phyloP scores from a whole-genome alignment of 2,888 invertebrate species.

The Epicampocera succincta region DNA sequence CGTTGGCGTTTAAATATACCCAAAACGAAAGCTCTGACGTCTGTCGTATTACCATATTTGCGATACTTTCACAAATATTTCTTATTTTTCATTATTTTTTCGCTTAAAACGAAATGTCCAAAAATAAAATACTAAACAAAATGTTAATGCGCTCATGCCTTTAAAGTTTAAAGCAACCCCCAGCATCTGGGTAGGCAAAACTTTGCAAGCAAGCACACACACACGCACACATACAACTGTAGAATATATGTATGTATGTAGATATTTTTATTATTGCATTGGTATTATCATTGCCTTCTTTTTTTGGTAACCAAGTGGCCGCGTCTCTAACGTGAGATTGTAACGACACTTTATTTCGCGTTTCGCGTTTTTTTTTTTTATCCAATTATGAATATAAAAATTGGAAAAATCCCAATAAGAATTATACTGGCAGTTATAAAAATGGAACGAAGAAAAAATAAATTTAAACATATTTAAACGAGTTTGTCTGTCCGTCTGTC shows the following conservation, averaged over 20 bases:
- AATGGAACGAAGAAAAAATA: constrained; percentile 24
- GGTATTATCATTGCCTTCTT: constrained; percentile 29
- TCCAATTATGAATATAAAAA: constrained; percentile 70
- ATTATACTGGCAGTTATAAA: constrained; percentile 9
- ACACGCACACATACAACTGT: too few species aligned
- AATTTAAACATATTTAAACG: constrained; percentile 59
- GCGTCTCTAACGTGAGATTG: constrained; percentile 47
- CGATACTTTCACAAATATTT: constrained; percentile 49
- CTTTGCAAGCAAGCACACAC: too few species aligned
- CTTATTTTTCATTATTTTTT: constrained; percentile 50
- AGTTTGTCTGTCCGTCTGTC: constrained; percentile 6
- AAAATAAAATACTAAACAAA: constrained; percentile 48
- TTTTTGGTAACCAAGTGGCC: constrained; percentile 60
- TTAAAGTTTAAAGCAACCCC: too few species aligned
- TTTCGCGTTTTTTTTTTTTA: constrained; percentile 49
- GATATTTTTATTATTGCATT: constrained; percentile 28
- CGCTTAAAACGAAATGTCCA: constrained; percentile 7
- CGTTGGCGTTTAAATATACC: constrained; percentile 21
- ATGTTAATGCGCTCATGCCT: constrained; percentile 49
- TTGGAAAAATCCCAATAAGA: constrained; percentile 65
- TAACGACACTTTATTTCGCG: constrained; percentile 35
- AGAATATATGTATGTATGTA: background rate
- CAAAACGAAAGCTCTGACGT: constrained; percentile 10
- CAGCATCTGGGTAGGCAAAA: background rate
- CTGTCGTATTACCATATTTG: constrained; percentile 36